Evolutionary conservation across 2,797 vertebrate species (phyloP).

Genomic region (Anabacerthia variegaticeps): DNA sequence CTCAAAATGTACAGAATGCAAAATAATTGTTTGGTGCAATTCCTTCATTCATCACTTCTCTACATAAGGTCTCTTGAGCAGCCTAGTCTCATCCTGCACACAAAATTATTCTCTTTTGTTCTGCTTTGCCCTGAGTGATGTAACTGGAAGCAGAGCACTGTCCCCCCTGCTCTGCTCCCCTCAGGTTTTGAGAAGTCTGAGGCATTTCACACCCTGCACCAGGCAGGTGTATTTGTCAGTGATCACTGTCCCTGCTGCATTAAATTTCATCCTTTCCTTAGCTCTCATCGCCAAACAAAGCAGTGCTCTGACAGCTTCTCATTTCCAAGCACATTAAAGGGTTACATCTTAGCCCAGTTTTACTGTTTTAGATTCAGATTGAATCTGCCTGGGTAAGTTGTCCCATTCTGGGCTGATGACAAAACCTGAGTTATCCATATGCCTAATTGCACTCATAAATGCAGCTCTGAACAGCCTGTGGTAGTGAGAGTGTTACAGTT

Average conservation of each 20-base stretch:
- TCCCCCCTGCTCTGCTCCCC: too few species aligned
- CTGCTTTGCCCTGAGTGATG: neutral
- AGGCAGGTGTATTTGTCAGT: neutral
- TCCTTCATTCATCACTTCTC: neutral
- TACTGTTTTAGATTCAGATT: slow-evolving; percentile 46
- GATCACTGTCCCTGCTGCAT: neutral
- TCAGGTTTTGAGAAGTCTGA: neutral
- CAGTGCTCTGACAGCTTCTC: neutral
- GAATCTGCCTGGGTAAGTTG: slow-evolving; percentile 30
- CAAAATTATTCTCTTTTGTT: neutral
- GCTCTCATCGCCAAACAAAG: slow-evolving; percentile 22
- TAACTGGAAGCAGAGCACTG: neutral
- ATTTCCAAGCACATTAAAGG: slow-evolving; percentile 23
- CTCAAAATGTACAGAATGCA: neutral
- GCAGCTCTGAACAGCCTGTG: slow-evolving; percentile 49
- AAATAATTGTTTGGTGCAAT: neutral
- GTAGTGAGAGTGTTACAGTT: slow-evolving; percentile 28
- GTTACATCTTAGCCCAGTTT: slow-evolving; percentile 45
- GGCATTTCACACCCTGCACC: neutral
- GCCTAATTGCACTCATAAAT: slow-evolving; percentile 64
- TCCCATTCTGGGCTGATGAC: slow-evolving; percentile 48
- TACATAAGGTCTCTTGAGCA: neutral
- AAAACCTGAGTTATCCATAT: slow-evolving; percentile 63
- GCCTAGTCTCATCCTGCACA: neutral
- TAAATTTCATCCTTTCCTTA: neutral